These are phyloP conservation scores for Julus scandinavius DNA, from an alignment of 2,888 invertebrate species.

Conservation along the genomic window DNA sequence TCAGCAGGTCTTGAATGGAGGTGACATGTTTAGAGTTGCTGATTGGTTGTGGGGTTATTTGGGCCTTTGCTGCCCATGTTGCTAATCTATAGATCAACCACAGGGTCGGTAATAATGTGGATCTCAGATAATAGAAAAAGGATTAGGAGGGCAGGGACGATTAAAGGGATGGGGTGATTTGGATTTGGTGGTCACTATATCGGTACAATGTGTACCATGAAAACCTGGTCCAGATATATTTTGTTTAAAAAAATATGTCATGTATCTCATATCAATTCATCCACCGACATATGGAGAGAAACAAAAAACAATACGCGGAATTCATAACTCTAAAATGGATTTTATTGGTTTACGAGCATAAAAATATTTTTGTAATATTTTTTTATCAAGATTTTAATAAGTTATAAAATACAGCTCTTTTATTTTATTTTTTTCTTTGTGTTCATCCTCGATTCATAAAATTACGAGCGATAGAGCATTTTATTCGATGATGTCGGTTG, in stretches of 20 bases:
- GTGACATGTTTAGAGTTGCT: too few relatives aligned
- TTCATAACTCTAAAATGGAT: slow-evolving; percentile 25
- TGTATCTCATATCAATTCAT: neutral
- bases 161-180: too few relatives aligned
- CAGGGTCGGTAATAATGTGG: too few relatives aligned
- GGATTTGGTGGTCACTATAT: too few relatives aligned
- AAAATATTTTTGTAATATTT: neutral
- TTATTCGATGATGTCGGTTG: slow-evolving; percentile 24
- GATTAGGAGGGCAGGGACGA: too few relatives aligned
- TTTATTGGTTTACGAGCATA: slow-evolving; percentile 27
- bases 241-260: neutral
- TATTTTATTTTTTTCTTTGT: too few relatives aligned
- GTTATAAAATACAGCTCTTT: slow-evolving; percentile 1
- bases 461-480: slow-evolving; percentile 4
- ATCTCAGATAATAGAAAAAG: too few relatives aligned
- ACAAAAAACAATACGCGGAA: slow-evolving; percentile 11
- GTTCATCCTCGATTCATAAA: neutral
- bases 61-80: too few relatives aligned
- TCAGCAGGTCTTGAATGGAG: too few relatives aligned
- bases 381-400: slow-evolving; percentile 16
- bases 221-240: neutral
- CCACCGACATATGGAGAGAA: neutral
- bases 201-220: neutral
- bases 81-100: too few relatives aligned
- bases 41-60: too few relatives aligned